Conservation (phyloP, 2,113 vertebrate species). For the Acanthochromis polyacanthus region DNA sequence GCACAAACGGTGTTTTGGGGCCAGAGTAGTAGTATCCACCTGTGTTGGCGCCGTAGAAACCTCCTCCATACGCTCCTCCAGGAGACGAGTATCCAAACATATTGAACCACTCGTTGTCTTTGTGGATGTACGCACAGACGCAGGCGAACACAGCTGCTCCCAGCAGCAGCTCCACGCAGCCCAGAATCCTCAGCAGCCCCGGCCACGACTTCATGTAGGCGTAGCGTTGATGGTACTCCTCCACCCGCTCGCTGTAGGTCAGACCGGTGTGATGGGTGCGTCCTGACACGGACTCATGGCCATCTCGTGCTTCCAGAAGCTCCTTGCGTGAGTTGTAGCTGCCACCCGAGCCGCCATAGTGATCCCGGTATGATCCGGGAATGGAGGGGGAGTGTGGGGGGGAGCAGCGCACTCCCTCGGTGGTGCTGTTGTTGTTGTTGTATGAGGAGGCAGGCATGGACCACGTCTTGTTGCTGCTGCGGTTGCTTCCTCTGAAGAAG, state of each 20-base stretch:
- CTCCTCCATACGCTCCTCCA: slow-evolving; percentile 78
- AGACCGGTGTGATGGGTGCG: slow-evolving; percentile 81
- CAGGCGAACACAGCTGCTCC: slow-evolving; percentile 95
- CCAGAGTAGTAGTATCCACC: slow-evolving; percentile 90
- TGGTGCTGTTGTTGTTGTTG: slow-evolving; percentile 82
- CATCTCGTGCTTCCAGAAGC: slow-evolving; percentile 80
- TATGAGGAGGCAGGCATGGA: slow-evolving; percentile 81
- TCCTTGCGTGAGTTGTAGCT: slow-evolving; percentile 87
- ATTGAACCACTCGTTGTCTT: slow-evolving; percentile 98
- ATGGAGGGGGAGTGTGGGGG: slow-evolving; percentile 88
- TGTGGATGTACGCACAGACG: slow-evolving; percentile 95
- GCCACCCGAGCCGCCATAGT: slow-evolving; percentile 84
- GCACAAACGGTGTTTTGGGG: slow-evolving; percentile 93
- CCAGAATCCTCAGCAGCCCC: slow-evolving; percentile 93
- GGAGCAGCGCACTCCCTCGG: slow-evolving; percentile 88
- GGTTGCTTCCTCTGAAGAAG: slow-evolving; percentile 87
- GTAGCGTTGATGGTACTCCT: slow-evolving; percentile 90
- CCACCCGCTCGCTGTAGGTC: slow-evolving; percentile 90
- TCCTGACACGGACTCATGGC: slow-evolving; percentile 78
- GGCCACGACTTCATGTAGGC: slow-evolving; percentile 98
- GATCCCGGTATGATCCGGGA: slow-evolving; percentile 83
- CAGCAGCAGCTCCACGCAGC: slow-evolving; percentile 91
- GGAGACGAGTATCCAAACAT: slow-evolving; percentile 92
- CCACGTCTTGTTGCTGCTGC: slow-evolving; percentile 74
- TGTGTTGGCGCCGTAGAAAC: slow-evolving; percentile 18